Percentiles rank a stretch among this genome's conserved stretches.
phyloP scores from a whole-genome alignment of 2,797 vertebrate genomes.

The Tiaroga cobitis region DNA sequence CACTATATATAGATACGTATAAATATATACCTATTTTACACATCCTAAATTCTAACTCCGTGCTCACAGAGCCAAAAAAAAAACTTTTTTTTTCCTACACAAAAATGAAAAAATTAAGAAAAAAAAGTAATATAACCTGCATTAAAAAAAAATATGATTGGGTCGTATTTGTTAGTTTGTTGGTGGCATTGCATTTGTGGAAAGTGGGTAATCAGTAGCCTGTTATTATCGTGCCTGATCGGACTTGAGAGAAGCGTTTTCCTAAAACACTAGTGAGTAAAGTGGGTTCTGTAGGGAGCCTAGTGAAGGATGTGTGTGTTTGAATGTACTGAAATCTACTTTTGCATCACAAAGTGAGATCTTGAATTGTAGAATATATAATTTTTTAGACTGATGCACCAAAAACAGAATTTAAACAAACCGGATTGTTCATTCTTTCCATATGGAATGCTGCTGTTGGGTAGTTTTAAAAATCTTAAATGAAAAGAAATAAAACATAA shows the following conservation, averaged over 20 bases:
- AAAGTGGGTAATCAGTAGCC: neutral
- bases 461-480: neutral
- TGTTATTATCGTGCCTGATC: constrained; percentile 21
- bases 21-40: constrained; percentile 71
- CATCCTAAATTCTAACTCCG: constrained; percentile 64
- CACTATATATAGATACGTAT: constrained; percentile 70
- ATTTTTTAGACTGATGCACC: constrained; percentile 62
- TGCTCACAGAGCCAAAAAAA: constrained; percentile 61
- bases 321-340: constrained; percentile 65
- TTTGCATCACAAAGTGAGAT: neutral
- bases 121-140: constrained; percentile 52
- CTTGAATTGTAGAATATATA: neutral
- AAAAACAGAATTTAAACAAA: constrained; percentile 55
- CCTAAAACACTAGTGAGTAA: constrained; percentile 24
- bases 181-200: constrained; percentile 34
- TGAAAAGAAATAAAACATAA: neutral
- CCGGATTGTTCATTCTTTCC: constrained; percentile 65
- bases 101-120: constrained; percentile 56
- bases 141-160: constrained; percentile 51
- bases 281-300: neutral
- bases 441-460: constrained; percentile 72
- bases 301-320: constrained; percentile 13
- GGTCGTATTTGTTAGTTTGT: constrained; percentile 53
- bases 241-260: neutral
- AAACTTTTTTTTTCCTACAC: constrained; percentile 58